Base-by-base conservation (phyloP, 1,140 invertebrate genomes). In the Whitmania pigra region DNA sequence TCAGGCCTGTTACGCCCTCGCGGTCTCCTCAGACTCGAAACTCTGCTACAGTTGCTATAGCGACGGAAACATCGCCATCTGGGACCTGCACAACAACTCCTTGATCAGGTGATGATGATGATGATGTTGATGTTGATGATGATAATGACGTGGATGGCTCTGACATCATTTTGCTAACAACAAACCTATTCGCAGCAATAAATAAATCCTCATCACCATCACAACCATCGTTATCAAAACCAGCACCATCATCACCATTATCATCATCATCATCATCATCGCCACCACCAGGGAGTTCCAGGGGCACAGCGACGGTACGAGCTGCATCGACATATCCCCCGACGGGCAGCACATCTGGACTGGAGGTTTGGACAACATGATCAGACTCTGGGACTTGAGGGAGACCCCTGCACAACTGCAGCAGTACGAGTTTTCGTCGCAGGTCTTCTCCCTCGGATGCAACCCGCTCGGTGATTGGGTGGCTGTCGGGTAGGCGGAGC, bases 381-480 rank as follows among this genome's bases (percentile, higher is more conserved):
- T 98, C 17, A 85, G 94, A 49, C 94, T 92, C 15, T 97, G 95
- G 95, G 94, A 97, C 84, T 84, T 97, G 53, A 83, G 94, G 74
- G 81, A 83, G 92, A 92, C 22, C 15, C 57, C 57, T 27, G 84
- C 91, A 69, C 92, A 97, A 82, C 82, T 97, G 53, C 90, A 95
- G 78, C 93, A 96, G 79, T 91, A 96, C 83, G 93, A 97, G 79
- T 96, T 97, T 81, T 89, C 78, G 43, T 84, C 82, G 69, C 93
- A 97, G 86, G 92, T 94, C 76, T 94, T 99, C 84, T 97, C 94
- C 31, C 85, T 98, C 29, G 94, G 94, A 49, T 97, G 95, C 81
- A 97, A 94, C 84, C 94, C 94, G 4, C 93, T 91, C 60, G 94
- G 94, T 0, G 93, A 97, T 75, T 98, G 94, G 94, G 84, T 98